phyloP scores from a whole-genome alignment of 1,140 invertebrate genomes.

The Cyclina sinensis region DNA sequence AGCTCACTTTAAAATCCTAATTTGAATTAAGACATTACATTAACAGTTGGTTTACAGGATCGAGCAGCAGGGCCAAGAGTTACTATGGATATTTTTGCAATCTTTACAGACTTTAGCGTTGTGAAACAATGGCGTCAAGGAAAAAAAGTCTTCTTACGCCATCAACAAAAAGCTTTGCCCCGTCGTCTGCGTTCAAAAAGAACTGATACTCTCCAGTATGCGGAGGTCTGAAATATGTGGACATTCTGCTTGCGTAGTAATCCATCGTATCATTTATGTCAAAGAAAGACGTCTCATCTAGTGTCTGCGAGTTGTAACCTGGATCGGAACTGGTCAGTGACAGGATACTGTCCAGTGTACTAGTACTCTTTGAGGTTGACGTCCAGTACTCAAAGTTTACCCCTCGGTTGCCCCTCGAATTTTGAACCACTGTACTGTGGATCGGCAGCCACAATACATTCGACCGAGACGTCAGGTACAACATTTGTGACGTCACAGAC shows the following conservation, averaged over 20 bases:
- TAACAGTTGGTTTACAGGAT: no score
- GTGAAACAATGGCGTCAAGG: no score
- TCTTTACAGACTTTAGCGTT: no score
- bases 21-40: no score
- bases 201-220: slow-evolving; percentile 64
- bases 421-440: not conserved
- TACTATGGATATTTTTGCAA: no score
- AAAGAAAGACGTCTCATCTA: slow-evolving; percentile 51
- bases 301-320: not conserved
- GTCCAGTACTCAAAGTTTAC: slow-evolving; percentile 66
- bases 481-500: slow-evolving; percentile 56
- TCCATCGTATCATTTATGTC: slow-evolving; percentile 26
- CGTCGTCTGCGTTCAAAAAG: no score
- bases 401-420: slow-evolving; percentile 48
- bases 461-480: slow-evolving; percentile 10
- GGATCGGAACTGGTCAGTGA: not conserved
- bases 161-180: slow-evolving; percentile 20
- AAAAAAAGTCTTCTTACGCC: slow-evolving; percentile 36
- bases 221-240: slow-evolving; percentile 48
- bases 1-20: no score
- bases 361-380: not conserved
- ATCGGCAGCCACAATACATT: slow-evolving; percentile 47
- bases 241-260: slow-evolving; percentile 30
- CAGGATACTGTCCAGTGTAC: slow-evolving; percentile 12
- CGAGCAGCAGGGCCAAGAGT: no score